These are phyloP conservation scores for Lobophora halterata DNA, from an alignment of 2,888 invertebrate species.

Conservation along the genomic window DNA sequence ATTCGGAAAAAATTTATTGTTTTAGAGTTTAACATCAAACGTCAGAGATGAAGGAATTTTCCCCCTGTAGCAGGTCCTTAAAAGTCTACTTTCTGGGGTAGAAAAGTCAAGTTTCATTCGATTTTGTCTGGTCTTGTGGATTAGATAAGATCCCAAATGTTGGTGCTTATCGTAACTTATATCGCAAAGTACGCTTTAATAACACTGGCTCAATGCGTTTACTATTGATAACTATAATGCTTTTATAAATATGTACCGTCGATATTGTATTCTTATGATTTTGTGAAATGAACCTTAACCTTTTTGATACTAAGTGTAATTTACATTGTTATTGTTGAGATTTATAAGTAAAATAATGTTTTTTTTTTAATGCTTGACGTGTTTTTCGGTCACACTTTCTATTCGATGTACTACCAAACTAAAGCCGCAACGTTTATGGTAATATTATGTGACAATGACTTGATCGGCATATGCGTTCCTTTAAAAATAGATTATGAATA, in stretches of 20 bases:
- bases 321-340: slow-evolving; percentile 23
- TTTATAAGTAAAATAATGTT: slow-evolving; percentile 13
- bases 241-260: slow-evolving; percentile 11
- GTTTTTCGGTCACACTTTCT: too few species aligned
- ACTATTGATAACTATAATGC: slow-evolving; percentile 30
- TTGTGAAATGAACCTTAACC: slow-evolving; percentile 14
- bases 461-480: slow-evolving; percentile 8
- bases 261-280: slow-evolving; percentile 6
- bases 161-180: slow-evolving; percentile 53
- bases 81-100: too few species aligned
- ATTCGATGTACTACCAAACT: too few species aligned
- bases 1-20: too few species aligned
- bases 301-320: slow-evolving; percentile 23
- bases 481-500: slow-evolving; percentile 7
- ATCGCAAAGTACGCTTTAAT: slow-evolving; percentile 47
- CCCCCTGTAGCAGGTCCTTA: too few species aligned
- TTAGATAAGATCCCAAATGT: slow-evolving; percentile 48
- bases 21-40: too few species aligned
- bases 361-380: slow-evolving; percentile 10
- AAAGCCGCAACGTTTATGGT: too few species aligned
- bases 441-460: too few species aligned
- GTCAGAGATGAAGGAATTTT: too few species aligned
- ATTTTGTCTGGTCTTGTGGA: neutral
- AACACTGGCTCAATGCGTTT: slow-evolving; percentile 64
- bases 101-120: too few species aligned